A percentile compares a stretch with the other conserved stretches of the same genome.
phyloP scores from a whole-genome alignment of 1,140 invertebrate genomes.

The Danaus melanippus region DNA sequence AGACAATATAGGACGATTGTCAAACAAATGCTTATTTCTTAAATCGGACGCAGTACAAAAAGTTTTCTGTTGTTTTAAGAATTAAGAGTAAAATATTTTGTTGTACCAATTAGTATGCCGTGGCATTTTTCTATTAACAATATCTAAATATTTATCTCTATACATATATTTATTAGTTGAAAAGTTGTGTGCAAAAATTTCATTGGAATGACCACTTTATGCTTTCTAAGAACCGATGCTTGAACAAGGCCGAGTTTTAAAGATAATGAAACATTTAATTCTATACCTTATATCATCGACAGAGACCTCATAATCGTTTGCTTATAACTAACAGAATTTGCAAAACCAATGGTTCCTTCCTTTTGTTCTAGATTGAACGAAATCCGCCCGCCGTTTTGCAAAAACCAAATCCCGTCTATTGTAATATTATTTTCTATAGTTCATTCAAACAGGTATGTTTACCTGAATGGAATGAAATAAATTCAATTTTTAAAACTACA shows the following conservation, averaged over 20 bases:
- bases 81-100: too few species aligned
- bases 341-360: conserved; percentile 14
- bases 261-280: neutral
- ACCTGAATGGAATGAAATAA: conserved; percentile 4
- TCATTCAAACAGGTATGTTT: conserved; percentile 1
- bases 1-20: too few species aligned
- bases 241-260: conserved; percentile 12
- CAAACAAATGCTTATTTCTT: too few species aligned
- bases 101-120: too few species aligned
- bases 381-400: conserved; percentile 19
- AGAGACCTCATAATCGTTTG: conserved; percentile 6
- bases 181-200: conserved; percentile 25
- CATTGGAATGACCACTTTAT: conserved; percentile 22
- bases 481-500: too few species aligned
- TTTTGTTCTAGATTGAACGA: conserved; percentile 22
- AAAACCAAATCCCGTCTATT: conserved; percentile 12
- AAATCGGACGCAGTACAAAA: too few species aligned
- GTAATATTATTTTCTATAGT: conserved; percentile 1
- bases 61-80: too few species aligned
- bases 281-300: neutral
- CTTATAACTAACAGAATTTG: conserved; percentile 10
- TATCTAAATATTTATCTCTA: neutral
- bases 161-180: conserved; percentile 11
- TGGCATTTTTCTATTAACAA: too few species aligned
- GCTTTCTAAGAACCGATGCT: conserved; percentile 21